Base-by-base conservation (phyloP, 2,113 vertebrate genomes). In the Myanophis thanlyinensis region DNA sequence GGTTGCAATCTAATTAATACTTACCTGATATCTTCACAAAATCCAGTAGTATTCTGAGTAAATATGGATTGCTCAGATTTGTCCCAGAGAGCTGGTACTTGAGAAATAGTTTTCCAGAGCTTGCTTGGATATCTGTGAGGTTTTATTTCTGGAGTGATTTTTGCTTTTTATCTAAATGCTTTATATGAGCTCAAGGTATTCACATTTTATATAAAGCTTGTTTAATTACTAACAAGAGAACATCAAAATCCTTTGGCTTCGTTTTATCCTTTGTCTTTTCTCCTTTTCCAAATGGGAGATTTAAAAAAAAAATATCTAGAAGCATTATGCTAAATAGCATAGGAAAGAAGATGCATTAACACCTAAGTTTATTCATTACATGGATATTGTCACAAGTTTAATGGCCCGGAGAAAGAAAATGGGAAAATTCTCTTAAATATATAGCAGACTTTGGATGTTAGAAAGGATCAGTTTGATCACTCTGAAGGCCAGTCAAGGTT, bases 241-340 rank as follows among this genome's bases (percentile, higher is more conserved):
- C n/a, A 73, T 18, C 35, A n/a, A 73, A 40, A 73, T 18, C n/a
- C 67, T 73, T 90, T 40, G 91, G 49, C 90, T 44, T 94, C 25
- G 91, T 92, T 91, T 87, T 20, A 44, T 44, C 30, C 30, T 85
- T 85, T 85, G 44, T 7, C 35, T 10, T 49, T 93, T 87, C 89
- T 89, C 87, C 73, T 88, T 53, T 85, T 91, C 30, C 7, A 27
- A 91, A 48, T 86, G 47, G 44, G 40, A 94, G 92, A 20, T 94
- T 92, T 86, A n/a, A 44, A 12, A 62, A 62, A 62, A 62, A 62
- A 3, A 54, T 6, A 59, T 52, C n/a, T 49, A 49, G 86, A 92
- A n/a, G 13, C 40, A 92, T 94, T 94, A 93, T 25, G 51, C 56
- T 80, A 89, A 91, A 46, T 8, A 89, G 20, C 54, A 93, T 35